Percentiles rank a stretch among this genome's conserved stretches.
These are phyloP conservation scores for Lota lota DNA, from an alignment of 2,113 vertebrate genomes.

Conservation along the genomic window DNA sequence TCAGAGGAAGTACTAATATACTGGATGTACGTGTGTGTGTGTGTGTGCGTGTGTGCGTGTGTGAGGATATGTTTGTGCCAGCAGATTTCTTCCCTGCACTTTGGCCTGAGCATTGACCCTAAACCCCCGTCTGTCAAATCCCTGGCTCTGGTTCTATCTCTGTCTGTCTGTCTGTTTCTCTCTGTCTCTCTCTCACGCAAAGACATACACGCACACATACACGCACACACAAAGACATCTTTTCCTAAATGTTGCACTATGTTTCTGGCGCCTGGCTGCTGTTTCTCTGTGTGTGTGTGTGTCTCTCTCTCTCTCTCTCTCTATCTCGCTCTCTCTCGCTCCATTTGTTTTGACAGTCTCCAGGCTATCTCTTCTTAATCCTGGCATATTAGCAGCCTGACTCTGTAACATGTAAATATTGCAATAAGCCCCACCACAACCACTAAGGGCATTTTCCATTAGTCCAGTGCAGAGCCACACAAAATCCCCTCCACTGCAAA, in stretches of 20 bases:
- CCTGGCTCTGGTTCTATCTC: background rate
- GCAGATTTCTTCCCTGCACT: conserved; percentile 56
- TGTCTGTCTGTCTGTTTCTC: background rate
- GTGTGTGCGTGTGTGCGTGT: conserved; percentile 14
- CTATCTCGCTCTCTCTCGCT: conserved; percentile 5
- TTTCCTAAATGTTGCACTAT: too few species aligned
- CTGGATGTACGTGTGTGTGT: conserved; percentile 25
- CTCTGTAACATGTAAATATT: conserved; percentile 52
- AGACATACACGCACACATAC: too few species aligned
- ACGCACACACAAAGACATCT: too few species aligned
- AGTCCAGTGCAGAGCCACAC: conserved; percentile 7
- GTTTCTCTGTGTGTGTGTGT: too few species aligned
- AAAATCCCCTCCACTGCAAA: conserved; percentile 19
- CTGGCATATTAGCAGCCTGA: conserved; percentile 15
- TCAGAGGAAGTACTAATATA: conserved; percentile 36
- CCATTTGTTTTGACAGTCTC: background rate
- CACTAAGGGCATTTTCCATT: conserved; percentile 1
- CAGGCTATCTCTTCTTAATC: background rate
- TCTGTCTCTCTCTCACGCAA: background rate
- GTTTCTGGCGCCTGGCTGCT: too few species aligned
- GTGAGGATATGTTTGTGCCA: conserved; percentile 57
- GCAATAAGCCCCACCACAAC: conserved; percentile 24
- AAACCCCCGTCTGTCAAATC: conserved; percentile 28
- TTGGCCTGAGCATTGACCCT: conserved; percentile 36
- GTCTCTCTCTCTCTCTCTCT: background rate